phyloP scores from a whole-genome alignment of 2,888 invertebrate species.

The Acleris cristana region DNA sequence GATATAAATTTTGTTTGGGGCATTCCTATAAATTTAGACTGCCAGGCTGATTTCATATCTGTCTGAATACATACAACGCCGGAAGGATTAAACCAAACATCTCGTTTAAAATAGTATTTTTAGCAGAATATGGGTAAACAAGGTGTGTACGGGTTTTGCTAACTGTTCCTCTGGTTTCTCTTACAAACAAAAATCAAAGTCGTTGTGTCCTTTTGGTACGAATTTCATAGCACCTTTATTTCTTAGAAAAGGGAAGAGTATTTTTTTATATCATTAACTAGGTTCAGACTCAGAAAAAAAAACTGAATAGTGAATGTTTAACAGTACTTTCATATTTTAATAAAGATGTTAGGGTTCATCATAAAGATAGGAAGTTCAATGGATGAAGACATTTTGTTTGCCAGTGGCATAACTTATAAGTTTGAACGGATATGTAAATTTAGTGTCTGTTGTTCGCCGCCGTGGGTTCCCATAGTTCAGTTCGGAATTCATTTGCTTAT shows the following conservation, averaged over 20 bases:
- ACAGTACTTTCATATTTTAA: not conserved
- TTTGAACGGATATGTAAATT: constrained; percentile 37
- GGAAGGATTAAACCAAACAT: no score
- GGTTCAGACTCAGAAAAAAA: no score
- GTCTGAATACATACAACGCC: no score
- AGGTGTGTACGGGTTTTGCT: not conserved
- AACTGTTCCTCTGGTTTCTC: constrained; percentile 9
- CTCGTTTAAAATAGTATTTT: no score
- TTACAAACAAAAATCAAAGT: constrained; percentile 14
- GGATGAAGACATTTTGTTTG: constrained; percentile 31
- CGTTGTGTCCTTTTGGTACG: constrained; percentile 3
- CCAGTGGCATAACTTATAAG: constrained; percentile 34
- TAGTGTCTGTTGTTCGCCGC: constrained; percentile 31
- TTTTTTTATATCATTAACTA: no score
- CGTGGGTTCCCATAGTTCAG: constrained; percentile 25
- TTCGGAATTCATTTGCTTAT: constrained; percentile 35
- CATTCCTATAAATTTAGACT: no score
- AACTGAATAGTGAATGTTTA: no score
- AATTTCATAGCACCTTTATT: constrained; percentile 8
- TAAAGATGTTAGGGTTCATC: not conserved
- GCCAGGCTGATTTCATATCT: no score
- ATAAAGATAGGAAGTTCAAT: constrained; percentile 20
- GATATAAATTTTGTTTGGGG: no score
- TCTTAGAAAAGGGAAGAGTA: not conserved
- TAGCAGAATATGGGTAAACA: no score